A percentile compares a stretch with the other conserved stretches of the same genome.
Evolutionary conservation across 2,797 vertebrate species (phyloP).

Genomic region (Halcyon leucocephala): DNA sequence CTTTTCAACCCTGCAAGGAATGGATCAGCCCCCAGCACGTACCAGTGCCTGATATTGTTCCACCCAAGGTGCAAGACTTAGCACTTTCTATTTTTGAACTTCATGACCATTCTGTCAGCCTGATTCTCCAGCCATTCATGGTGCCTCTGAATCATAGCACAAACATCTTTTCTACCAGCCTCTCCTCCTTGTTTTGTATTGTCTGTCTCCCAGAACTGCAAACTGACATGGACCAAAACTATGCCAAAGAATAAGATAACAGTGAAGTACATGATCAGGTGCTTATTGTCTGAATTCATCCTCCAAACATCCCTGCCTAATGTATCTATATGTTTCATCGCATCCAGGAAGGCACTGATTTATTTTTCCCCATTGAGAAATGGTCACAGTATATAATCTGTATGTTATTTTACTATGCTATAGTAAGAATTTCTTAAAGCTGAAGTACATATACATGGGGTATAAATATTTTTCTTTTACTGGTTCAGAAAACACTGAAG

Average conservation of each 20-base stretch:
- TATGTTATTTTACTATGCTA: neutral
- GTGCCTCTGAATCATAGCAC: neutral
- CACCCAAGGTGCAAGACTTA: neutral
- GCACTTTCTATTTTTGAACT: neutral
- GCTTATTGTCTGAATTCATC: neutral
- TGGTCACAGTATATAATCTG: neutral
- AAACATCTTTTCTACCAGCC: neutral
- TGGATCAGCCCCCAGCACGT: rapidly evolving
- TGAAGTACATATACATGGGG: neutral
- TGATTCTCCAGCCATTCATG: neutral
- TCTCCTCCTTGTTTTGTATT: neutral
- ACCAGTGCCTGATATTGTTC: neutral
- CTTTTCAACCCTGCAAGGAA: neutral
- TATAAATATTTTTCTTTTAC: neutral
- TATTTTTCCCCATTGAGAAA: neutral
- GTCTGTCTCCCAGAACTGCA: neutral
- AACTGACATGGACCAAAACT: neutral
- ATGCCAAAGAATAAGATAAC: neutral
- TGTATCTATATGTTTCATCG: neutral
- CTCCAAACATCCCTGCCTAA: neutral
- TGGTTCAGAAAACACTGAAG: neutral
- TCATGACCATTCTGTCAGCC: neutral
- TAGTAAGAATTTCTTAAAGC: neutral
- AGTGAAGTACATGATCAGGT: neutral
- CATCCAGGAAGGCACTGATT: neutral